Evolutionary conservation across 2,888 invertebrate species (phyloP), one percentile per base, ranked within the genome.

Genomic region (Melangyna quadrimaculata): DNA sequence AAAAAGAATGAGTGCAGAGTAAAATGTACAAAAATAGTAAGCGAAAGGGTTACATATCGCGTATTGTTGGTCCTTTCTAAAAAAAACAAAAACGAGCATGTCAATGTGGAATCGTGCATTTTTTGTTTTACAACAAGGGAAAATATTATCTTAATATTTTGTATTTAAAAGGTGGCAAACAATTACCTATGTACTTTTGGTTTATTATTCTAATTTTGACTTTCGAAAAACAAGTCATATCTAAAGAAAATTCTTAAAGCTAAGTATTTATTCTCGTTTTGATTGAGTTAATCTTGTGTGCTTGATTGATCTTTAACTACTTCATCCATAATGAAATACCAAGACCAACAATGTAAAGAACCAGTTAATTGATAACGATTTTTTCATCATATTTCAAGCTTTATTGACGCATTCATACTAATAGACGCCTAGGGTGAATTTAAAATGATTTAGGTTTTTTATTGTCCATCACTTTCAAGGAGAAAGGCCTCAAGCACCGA

Each of bases 1-100:
- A 53, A 37, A 53, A 65, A 63, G 3, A 72, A 74, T 45, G 37
- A 4, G 59, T 24, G 32, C 8, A 8, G 9, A 43, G 43, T 14
- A 32, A 32, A 43, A 43, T 17, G 6, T 24, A 55, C 14, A 14
- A 1, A 17, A 5, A 2, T 1, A 0, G 0, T 53, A n/a, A n/a
- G 27, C n/a, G 35, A 19, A 78, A 71, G 78, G 78, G 78, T 78
- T 65, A 45, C 19, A 19, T 55, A 55, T 61, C 63, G 61, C 75
- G 45, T 19, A 32, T 12, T 32, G 6, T 17, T 43, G 17, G 43
- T 43, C 0, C 2, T 17, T 51, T 24, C 7, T 19, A 53, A 43
- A 65, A 63, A 67, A 29, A 0, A 9, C 9, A 7, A 5, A 9
- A 19, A 45, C 10, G 4, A 19, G 10, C 10, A 45, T 19, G 45